Evolutionary conservation across 2,113 vertebrate species (phyloP), one percentile per base, ranked within the genome.

Genomic region (Cyanoramphus novaezelandiae): DNA sequence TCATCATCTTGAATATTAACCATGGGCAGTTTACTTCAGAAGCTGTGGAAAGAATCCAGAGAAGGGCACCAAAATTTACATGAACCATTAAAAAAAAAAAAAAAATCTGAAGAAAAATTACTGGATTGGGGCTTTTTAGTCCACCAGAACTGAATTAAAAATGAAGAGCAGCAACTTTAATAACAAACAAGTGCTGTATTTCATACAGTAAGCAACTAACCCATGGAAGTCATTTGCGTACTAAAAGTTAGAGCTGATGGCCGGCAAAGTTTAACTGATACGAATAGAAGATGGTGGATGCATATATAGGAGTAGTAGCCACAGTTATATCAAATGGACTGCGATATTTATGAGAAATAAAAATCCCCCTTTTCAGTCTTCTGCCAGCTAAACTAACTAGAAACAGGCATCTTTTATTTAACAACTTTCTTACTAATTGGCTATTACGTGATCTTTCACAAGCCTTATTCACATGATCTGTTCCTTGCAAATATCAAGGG

Each of bases 261-360:
- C 53, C 86, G 69, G 47, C 68, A 82, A 43, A 68, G 9, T 90
- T 76, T 75, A 77, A 19, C 27, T 57, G 55, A 28, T 60, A 50
- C 8, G 80, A 91, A 41, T 29, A 82, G 53, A 77, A 60, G 43
- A 64, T 44, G 29, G 28, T 82, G 31, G 33, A 74, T 88, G 27
- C 37, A 67, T 64, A 37, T 53, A 28, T 77, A 39, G 67, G 14
- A 67, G 31, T 70, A 83, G 15, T 83, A 88, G 55, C 43, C 50
- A 46, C 25, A 67, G 41, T 77, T 95, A 65, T 19, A 80, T 62
- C 39, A 59, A 86, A 86, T 15, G 33, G 43, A 21, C 17, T 68
- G 35, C 88, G 93, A 71, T 96, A 78, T 90, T 96, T 93, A 63
- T 68, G 53, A 44, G 37, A 72, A 68, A 59, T 74, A 74, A 88